Percentiles rank a stretch among this genome's conserved stretches.
phyloP scores from a whole-genome alignment of 2,113 vertebrate genomes.

The Mandrillus leucophaeus region DNA sequence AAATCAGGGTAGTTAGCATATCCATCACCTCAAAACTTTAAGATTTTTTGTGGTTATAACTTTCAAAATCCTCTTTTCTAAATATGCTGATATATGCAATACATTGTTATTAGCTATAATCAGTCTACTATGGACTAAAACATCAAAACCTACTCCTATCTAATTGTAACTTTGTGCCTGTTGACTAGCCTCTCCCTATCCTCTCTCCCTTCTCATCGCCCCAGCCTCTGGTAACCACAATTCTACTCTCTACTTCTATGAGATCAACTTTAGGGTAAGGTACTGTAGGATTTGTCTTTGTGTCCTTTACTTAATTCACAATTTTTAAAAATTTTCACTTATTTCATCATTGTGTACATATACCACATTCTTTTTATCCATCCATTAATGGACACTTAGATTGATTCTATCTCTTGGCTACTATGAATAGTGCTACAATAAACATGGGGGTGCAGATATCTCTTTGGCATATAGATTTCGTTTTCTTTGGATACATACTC shows the following conservation, averaged over 20 bases:
- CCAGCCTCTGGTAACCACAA: background rate
- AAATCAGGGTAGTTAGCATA: background rate
- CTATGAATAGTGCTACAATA: background rate
- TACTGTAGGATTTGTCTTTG: background rate
- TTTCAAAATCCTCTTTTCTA: background rate
- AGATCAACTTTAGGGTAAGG: background rate
- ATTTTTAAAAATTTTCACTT: background rate
- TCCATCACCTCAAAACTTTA: background rate
- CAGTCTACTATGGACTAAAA: background rate
- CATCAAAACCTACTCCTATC: background rate
- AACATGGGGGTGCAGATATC: background rate
- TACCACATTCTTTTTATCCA: background rate
- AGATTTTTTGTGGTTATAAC: background rate
- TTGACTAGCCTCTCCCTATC: background rate
- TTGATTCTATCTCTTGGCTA: background rate
- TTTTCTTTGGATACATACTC: background rate
- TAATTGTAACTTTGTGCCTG: background rate
- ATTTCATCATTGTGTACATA: background rate
- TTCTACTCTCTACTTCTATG: background rate
- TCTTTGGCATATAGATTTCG: background rate
- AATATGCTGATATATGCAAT: background rate
- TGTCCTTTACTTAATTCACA: background rate
- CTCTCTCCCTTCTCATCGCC: background rate
- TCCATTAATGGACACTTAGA: background rate
- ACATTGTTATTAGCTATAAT: background rate